These are phyloP conservation scores for Drosophila dives DNA, from an alignment of 2,888 invertebrate species.

Conservation along the genomic window DNA sequence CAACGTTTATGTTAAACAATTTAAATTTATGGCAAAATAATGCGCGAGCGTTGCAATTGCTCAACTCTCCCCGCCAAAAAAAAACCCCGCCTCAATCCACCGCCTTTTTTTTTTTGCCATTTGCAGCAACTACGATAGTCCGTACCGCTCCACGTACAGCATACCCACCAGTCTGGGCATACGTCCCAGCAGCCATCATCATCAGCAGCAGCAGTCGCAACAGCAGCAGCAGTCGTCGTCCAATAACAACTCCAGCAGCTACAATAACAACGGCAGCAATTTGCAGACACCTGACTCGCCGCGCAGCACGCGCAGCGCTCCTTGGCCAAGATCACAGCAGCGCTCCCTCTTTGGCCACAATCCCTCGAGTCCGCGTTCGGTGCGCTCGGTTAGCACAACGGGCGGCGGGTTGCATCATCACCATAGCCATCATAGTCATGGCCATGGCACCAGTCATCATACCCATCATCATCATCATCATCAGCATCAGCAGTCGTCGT, in stretches of 20 bases:
- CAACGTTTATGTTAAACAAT: conserved; percentile 81
- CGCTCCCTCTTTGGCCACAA: conserved; percentile 91
- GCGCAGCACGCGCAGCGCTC: conserved; percentile 93
- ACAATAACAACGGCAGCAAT: conserved; percentile 79
- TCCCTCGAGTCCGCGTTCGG: conserved; percentile 92
- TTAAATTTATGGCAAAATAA: conserved; percentile 82
- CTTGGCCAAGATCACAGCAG: conserved; percentile 90
- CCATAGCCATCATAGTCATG: conserved; percentile 80
- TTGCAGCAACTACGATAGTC: conserved; percentile 85
- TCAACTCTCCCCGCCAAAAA: conserved; percentile 36
- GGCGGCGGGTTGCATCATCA: conserved; percentile 82
- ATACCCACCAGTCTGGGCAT: conserved; percentile 85
- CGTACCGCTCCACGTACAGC: conserved; percentile 86
- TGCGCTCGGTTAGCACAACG: conserved; percentile 88
- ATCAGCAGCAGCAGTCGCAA: conserved; percentile 60
- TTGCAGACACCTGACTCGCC: conserved; percentile 88
- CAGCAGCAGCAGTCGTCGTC: conserved; percentile 66
- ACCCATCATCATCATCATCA: conserved; percentile 61
- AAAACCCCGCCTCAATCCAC: background rate
- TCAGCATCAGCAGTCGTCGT: conserved; percentile 53
- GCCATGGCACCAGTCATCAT: conserved; percentile 68
- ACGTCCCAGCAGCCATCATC: conserved; percentile 74
- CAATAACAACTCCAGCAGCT: conserved; percentile 81
- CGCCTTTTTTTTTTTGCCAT: background rate
- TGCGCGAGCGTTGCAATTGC: conserved; percentile 75